Base-by-base conservation (phyloP, 2,888 invertebrate species). In the Caenorhabditis afra region DNA sequence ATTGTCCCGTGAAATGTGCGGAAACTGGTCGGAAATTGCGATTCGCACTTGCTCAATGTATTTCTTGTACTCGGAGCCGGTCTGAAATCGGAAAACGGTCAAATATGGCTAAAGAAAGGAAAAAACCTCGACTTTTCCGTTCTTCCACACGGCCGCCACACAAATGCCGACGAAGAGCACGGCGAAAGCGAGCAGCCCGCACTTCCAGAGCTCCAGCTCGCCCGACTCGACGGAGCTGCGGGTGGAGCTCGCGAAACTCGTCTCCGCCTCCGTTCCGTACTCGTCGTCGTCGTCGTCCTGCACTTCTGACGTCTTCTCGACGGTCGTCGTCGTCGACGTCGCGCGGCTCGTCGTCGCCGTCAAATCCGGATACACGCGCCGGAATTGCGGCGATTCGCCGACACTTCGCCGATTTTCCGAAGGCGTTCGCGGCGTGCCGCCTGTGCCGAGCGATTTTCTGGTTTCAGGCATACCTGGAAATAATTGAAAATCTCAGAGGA, bases 281-380 rank as follows among this genome's bases (percentile, higher is more conserved):
- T 44, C 53, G n/a, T 75, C 75, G 3, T 75, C 75, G 3, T 75
- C 67, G 22, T 75, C 75, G 35, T 71, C 71, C 29, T 53, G 55
- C 0, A 53, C 3, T 23, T 71, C 71, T 10, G 49, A 50, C 4
- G 71, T 71, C 18, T 62, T 23, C 47, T 22, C 23, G n/a, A 23
- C 23, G 11, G 55, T 52, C 35, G 73, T 65, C 16, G 55, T 52
- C 35, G 73, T 65, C 1, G 64, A 50, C 12, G n/a, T n/a, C n/a
- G 64, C 57, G 12, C 44, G 41, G 23, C 73, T 74, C 5, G 53
- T 29, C 3, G 45, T 47, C 53, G 41, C 49, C 3, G 23, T 53
- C 16, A 74, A 29, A 29, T 52, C 59, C 11, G 74, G 66, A 41
- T 74, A 74, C 3, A 74, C 5, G 47, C 35, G 58, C 1, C 20